Evolutionary conservation across 1,140 invertebrate species (phyloP).

Genomic region (Papilio xuthus): DNA sequence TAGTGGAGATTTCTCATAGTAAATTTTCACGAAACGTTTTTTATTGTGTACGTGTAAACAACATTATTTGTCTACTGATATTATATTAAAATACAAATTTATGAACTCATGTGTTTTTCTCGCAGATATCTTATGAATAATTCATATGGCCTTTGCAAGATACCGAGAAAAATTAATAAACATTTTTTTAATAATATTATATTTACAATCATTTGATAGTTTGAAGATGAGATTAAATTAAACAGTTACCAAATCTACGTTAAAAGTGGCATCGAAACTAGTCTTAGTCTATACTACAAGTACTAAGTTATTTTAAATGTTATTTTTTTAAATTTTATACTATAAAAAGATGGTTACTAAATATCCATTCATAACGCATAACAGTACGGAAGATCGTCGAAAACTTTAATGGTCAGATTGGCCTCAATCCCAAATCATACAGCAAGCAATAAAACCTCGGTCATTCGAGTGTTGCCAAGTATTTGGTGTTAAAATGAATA

Average conservation of each 20-base stretch:
- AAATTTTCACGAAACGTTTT: too few species aligned
- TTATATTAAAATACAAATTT: background rate
- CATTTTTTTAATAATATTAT: background rate
- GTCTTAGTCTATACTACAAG: too few species aligned
- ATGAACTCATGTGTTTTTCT: background rate
- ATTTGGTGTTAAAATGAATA: background rate
- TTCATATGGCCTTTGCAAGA: background rate
- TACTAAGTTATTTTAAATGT: too few species aligned
- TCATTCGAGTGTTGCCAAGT: conserved; percentile 31
- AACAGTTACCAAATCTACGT: too few species aligned
- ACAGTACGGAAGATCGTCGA: background rate
- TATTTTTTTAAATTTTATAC: background rate
- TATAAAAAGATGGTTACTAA: background rate
- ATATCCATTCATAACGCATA: conserved; percentile 1
- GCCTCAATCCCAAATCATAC: conserved; percentile 51
- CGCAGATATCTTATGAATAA: background rate
- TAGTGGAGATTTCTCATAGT: too few species aligned
- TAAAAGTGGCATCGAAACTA: too few species aligned
- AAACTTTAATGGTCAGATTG: conserved; percentile 47
- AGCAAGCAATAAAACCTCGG: conserved; percentile 48
- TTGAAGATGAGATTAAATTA: background rate
- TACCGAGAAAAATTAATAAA: background rate
- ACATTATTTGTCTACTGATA: background rate
- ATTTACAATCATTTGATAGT: too few species aligned
- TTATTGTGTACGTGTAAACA: background rate